Base-by-base conservation (phyloP, 2,888 invertebrate genomes). In the Lithophane semibrunnea region DNA sequence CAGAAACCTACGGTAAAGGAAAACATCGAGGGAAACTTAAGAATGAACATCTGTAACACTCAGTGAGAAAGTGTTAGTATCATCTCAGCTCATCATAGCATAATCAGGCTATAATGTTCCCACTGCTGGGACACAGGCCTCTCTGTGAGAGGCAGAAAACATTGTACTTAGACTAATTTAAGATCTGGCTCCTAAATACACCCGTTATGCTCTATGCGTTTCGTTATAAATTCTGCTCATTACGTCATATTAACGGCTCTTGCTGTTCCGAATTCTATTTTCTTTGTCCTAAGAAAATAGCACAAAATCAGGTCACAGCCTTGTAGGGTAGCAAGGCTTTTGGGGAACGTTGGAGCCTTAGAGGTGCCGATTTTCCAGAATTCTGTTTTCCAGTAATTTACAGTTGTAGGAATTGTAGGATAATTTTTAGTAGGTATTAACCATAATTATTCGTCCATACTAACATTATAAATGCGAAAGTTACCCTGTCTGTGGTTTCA, bases 221-320 rank as follows among this genome's bases (percentile, higher is more conserved):
- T 64, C n/a, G 5, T 1, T 21, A 64, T 79, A 84, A 84, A 84
- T 60, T 76, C 67, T 74, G 56, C 49, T 49, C 56, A 75, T 76
- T 69, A 75, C 71, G 66, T 78, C 85, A 82, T 65, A 77, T 71
- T 71, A 86, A 70, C 73, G 42, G 49, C n/a, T 72, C 64, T 56
- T 37, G 52, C 56, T 74, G 49, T 67, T 49, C 65, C 68, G 71
- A 79, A 86, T 87, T 84, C 73, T 76, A 81, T 89, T 82, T 87
- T 84, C 80, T 79, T 86, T 82, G 75, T 84, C 71, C 82, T 80
- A 79, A 85, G 88, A 82, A 88, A 88, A 89, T 81, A 77, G 44
- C 72, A 44, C 65, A 61, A 64, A 88, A 80, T 83, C 68, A 71
- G 87, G 86, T 86, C 88, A 77, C 67, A 88, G 70, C 67, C 75